phyloP scores from a whole-genome alignment of 2,888 invertebrate species.

The Mesochorus sp. region DNA sequence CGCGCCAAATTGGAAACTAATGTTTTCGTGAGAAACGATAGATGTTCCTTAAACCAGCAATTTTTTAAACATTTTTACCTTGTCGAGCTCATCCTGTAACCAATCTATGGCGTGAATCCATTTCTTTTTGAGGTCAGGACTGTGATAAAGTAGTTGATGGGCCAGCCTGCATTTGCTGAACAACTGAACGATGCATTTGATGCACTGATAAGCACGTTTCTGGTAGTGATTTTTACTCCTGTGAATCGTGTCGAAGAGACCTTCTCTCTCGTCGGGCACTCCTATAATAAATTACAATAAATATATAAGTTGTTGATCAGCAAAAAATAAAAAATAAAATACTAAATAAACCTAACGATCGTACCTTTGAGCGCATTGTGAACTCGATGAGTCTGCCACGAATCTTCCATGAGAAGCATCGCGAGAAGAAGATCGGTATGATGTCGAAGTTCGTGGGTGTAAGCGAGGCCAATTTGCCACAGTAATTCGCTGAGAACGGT shows the following conservation, averaged over 20 bases:
- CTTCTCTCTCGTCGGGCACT: conserved; percentile 93
- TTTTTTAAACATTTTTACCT: too few relatives aligned
- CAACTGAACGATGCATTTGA: conserved; percentile 96
- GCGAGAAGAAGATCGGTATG: conserved; percentile 95
- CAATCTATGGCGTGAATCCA: conserved; percentile 96
- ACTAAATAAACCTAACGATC: not conserved
- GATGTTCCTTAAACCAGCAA: too few relatives aligned
- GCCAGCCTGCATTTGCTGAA: conserved; percentile 93
- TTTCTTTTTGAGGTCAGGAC: conserved; percentile 91
- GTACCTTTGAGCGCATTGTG: conserved; percentile 95
- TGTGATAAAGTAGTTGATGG: conserved; percentile 90
- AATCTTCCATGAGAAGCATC: conserved; percentile 95
- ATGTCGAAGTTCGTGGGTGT: conserved; percentile 96
- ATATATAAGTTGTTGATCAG: not conserved
- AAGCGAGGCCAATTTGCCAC: conserved; percentile 94
- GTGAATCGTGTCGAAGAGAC: conserved; percentile 95
- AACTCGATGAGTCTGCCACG: conserved; percentile 97
- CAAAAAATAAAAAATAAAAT: not conserved
- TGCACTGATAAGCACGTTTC: conserved; percentile 98
- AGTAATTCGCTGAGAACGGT: conserved; percentile 94
- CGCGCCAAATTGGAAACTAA: too few relatives aligned
- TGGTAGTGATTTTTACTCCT: conserved; percentile 97
- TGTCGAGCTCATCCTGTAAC: conserved; percentile 97
- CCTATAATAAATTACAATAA: conserved; percentile 77
- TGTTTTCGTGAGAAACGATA: too few relatives aligned